Evolutionary conservation across 2,888 invertebrate species (phyloP).

Genomic region (Prosopocoilus inquinatus): DNA sequence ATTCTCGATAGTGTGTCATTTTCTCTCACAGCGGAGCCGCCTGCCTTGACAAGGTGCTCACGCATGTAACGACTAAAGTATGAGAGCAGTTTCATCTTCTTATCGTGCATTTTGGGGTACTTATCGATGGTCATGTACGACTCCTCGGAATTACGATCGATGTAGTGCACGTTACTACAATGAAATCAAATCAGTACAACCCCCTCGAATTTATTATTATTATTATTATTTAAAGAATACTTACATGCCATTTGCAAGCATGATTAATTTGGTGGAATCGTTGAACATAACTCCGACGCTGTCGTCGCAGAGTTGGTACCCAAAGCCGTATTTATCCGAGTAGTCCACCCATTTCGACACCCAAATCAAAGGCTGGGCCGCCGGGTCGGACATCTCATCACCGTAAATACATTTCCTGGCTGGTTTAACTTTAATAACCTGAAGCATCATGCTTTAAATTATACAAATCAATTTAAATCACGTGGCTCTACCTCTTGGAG

Average conservation of each 20-base stretch:
- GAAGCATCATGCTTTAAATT: neutral
- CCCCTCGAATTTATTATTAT: neutral
- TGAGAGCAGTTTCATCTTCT: conserved; percentile 93
- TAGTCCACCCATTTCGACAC: conserved; percentile 99
- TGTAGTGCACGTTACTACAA: conserved; percentile 90
- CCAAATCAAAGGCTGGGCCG: conserved; percentile 94
- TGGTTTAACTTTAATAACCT: conserved; percentile 44
- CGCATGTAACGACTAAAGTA: conserved; percentile 99
- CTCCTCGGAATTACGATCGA: conserved; percentile 87
- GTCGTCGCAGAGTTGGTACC: conserved; percentile 98
- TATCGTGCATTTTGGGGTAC: conserved; percentile 79
- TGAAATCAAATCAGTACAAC: conserved; percentile 21
- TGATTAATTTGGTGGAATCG: conserved; percentile 92
- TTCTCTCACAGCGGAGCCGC: conserved; percentile 79
- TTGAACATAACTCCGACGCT: conserved; percentile 99
- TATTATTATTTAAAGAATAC: conserved; percentile 48
- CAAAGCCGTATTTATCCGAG: conserved; percentile 99
- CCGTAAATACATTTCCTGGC: conserved; percentile 47
- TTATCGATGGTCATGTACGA: conserved; percentile 82
- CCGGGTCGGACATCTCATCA: conserved; percentile 94
- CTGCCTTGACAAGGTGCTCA: conserved; percentile 91
- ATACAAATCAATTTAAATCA: neutral
- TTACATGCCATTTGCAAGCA: conserved; percentile 89
- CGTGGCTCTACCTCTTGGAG: conserved; percentile 42
- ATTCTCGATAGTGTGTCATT: conserved; percentile 88